Conservation (phyloP, 2,888 invertebrate species). For the Harpalus rufipes region DNA sequence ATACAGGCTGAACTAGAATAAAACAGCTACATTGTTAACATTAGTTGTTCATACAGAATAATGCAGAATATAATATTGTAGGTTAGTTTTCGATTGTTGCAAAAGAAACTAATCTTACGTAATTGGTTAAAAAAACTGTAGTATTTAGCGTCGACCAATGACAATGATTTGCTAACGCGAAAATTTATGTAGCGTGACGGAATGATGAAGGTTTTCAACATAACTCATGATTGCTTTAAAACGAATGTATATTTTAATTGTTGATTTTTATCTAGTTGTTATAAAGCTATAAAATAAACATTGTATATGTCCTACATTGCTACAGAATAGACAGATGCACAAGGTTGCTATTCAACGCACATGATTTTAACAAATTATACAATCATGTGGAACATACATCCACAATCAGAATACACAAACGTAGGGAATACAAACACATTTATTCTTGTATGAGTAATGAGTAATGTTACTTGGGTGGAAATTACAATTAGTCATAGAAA, state of each 20-base stretch:
- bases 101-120: neutral
- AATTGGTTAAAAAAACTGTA: neutral
- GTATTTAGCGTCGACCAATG: neutral
- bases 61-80: too few species aligned
- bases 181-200: slow-evolving; percentile 34
- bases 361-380: neutral
- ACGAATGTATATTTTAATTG: slow-evolving; percentile 36
- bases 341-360: slow-evolving; percentile 16
- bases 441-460: too few species aligned
- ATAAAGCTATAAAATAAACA: slow-evolving; percentile 40
- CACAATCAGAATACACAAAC: neutral
- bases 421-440: too few species aligned
- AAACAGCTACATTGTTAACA: too few species aligned
- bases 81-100: too few species aligned
- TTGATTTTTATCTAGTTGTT: slow-evolving; percentile 44
- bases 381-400: neutral
- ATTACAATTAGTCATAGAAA: too few species aligned
- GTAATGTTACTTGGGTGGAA: too few species aligned
- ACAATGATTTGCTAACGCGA: slow-evolving; percentile 34
- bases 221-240: slow-evolving; percentile 33
- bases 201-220: slow-evolving; percentile 37
- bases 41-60: too few species aligned
- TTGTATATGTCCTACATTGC: slow-evolving; percentile 31
- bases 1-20: neutral
- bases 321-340: slow-evolving; percentile 31